These are phyloP conservation scores for Trematomus bernacchii DNA, from an alignment of 2,797 vertebrate species.

Conservation along the genomic window DNA sequence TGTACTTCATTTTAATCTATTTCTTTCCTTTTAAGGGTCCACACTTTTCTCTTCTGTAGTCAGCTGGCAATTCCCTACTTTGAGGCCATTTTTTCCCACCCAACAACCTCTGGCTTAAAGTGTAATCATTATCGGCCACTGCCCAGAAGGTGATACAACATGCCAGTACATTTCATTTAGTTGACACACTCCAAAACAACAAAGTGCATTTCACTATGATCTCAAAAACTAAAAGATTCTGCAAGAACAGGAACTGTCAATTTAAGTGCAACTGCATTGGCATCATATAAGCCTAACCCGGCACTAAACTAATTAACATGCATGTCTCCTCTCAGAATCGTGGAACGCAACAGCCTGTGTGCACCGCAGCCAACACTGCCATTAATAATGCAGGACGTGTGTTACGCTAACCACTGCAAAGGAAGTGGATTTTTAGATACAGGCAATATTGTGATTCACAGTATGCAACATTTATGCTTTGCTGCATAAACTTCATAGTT, in stretches of 20 bases:
- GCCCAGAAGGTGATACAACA: not conserved
- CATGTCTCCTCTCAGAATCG: not conserved
- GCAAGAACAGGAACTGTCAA: too few relatives aligned
- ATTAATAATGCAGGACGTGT: not conserved
- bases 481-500: not conserved
- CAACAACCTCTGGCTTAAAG: not conserved
- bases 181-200: too few relatives aligned
- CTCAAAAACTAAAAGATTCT: too few relatives aligned
- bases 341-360: not conserved
- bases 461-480: not conserved
- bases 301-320: not conserved
- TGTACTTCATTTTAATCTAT: not conserved
- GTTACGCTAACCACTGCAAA: not conserved
- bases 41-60: not conserved
- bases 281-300: too few relatives aligned
- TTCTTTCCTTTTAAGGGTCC: not conserved
- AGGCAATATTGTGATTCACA: not conserved
- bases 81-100: too few relatives aligned
- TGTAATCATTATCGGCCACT: not conserved
- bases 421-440: not conserved
- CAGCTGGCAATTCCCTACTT: too few relatives aligned
- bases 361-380: not conserved
- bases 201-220: too few relatives aligned
- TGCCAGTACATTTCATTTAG: too few relatives aligned
- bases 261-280: too few relatives aligned